phyloP scores from a whole-genome alignment of 2,888 invertebrate genomes.

The Muscina levida region DNA sequence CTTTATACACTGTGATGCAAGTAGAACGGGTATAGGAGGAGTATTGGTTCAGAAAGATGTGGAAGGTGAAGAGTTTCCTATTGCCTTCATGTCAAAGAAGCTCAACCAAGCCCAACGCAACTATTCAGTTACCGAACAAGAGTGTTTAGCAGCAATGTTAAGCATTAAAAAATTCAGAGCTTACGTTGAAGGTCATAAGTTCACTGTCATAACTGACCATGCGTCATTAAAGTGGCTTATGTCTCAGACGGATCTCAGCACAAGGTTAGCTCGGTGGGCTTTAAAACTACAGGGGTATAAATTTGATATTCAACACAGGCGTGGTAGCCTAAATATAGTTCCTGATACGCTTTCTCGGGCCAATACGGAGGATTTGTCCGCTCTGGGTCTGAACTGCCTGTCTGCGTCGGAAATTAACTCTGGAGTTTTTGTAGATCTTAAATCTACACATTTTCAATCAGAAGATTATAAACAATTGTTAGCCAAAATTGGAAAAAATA shows the following conservation, averaged over 20 bases:
- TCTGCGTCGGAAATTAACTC: background rate
- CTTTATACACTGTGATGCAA: constrained; percentile 42
- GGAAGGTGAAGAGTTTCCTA: constrained; percentile 40
- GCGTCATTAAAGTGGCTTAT: constrained; percentile 70
- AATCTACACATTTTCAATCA: constrained; percentile 27
- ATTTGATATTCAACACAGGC: constrained; percentile 23
- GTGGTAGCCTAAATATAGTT: constrained; percentile 1
- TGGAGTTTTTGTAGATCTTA: constrained; percentile 35
- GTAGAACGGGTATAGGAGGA: constrained; percentile 38
- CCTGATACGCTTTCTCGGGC: constrained; percentile 24
- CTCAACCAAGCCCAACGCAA: constrained; percentile 54
- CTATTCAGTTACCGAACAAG: constrained; percentile 61
- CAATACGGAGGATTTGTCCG: constrained; percentile 27
- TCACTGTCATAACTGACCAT: constrained; percentile 69
- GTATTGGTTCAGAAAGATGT: constrained; percentile 47
- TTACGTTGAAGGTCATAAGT: constrained; percentile 64
- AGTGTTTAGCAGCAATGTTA: constrained; percentile 57
- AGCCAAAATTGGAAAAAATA: background rate
- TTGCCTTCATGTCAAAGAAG: constrained; percentile 58
- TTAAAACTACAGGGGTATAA: constrained; percentile 40
- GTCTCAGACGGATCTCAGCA: constrained; percentile 68
- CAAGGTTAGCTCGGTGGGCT: constrained; percentile 60
- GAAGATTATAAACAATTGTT: constrained; percentile 23
- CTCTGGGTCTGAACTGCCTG: background rate
- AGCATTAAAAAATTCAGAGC: constrained; percentile 54